phyloP scores from a whole-genome alignment of 2,888 invertebrate genomes.

The Hydroisotoma schaefferi region DNA sequence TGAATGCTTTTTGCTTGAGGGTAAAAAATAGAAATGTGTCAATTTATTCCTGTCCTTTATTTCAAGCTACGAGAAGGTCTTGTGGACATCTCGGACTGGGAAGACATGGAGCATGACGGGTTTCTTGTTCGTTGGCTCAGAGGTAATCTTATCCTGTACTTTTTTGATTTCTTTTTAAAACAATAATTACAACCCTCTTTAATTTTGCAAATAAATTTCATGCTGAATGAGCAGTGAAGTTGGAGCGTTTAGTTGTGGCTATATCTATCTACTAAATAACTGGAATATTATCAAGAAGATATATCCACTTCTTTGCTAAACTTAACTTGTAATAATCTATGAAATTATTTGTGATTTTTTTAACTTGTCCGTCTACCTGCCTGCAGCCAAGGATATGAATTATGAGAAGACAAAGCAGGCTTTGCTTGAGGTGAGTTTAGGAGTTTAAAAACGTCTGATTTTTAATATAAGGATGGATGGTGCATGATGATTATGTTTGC shows the following conservation, averaged over 20 bases:
- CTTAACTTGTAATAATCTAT: not conserved
- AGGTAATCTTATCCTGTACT: constrained; percentile 32
- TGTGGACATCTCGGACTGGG: constrained; percentile 42
- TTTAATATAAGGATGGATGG: not conserved
- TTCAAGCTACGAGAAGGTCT: constrained; percentile 41
- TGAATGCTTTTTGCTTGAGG: not conserved
- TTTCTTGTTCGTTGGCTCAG: constrained; percentile 44
- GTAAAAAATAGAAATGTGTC: not conserved
- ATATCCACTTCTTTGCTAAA: not conserved
- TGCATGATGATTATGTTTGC: no score
- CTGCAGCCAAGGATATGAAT: constrained; percentile 43
- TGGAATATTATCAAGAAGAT: no score
- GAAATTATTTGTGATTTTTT: not conserved
- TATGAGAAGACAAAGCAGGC: constrained; percentile 42
- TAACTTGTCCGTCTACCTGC: no score
- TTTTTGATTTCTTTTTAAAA: no score
- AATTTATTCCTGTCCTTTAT: constrained; percentile 9
- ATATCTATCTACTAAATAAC: no score
- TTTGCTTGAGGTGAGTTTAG: constrained; percentile 32
- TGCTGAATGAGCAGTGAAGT: no score
- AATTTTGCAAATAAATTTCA: no score
- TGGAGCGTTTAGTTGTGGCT: no score
- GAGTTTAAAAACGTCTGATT: not conserved
- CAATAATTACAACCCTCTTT: no score
- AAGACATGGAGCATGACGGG: constrained; percentile 37